A percentile compares a stretch with the other conserved stretches of the same genome.
These are phyloP conservation scores for Tupaia chinensis DNA, from an alignment of 2,113 vertebrate genomes.

Conservation along the genomic window DNA sequence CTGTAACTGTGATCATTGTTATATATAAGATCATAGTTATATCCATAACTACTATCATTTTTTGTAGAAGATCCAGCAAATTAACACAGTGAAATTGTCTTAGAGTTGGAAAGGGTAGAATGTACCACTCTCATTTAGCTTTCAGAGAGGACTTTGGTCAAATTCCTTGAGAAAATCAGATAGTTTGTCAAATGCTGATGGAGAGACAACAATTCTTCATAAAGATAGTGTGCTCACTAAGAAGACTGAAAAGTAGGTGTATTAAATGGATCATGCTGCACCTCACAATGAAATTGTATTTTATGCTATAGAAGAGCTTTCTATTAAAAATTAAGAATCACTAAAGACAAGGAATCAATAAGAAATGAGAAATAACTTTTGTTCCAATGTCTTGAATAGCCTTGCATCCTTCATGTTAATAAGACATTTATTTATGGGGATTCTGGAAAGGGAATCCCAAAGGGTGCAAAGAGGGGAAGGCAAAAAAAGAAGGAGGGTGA, in stretches of 20 bases:
- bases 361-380: neutral
- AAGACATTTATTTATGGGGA: neutral
- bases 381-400: neutral
- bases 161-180: neutral
- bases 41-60: neutral
- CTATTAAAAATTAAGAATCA: neutral
- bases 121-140: neutral
- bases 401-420: neutral
- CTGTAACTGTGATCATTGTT: neutral
- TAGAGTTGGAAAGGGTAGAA: neutral
- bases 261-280: neutral
- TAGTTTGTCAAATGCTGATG: neutral
- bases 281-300: neutral
- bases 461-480: neutral
- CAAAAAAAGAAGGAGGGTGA: neutral
- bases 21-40: neutral
- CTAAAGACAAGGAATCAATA: neutral
- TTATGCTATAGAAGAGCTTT: neutral
- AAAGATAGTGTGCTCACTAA: neutral
- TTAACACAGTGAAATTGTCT: neutral
- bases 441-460: neutral
- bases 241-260: neutral
- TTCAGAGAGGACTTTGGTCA: neutral
- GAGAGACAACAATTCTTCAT: neutral
- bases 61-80: neutral